These are phyloP conservation scores for Diarsia rubi DNA, from an alignment of 2,888 invertebrate genomes.

Conservation along the genomic window DNA sequence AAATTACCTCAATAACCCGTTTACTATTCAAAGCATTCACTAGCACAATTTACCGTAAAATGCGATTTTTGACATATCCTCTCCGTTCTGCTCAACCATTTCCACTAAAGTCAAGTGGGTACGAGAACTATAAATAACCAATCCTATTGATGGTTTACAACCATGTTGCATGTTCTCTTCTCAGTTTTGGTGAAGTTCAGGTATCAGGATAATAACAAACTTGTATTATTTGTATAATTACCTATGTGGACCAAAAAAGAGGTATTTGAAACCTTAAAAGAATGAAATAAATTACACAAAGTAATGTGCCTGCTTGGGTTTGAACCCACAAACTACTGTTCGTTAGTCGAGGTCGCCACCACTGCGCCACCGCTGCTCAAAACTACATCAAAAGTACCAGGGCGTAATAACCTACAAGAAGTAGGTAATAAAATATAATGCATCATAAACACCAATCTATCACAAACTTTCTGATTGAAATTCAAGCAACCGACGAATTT, in stretches of 20 bases:
- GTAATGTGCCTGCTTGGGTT: too few relatives aligned
- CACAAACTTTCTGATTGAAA: slow-evolving; percentile 58
- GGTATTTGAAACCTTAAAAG: neutral
- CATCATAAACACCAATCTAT: slow-evolving; percentile 31
- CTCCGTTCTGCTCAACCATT: neutral
- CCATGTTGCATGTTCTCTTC: too few relatives aligned
- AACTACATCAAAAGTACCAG: slow-evolving; percentile 1
- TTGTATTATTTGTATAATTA: neutral
- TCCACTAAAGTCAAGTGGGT: neutral
- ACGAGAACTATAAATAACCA: neutral
- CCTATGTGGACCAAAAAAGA: neutral
- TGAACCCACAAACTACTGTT: too few relatives aligned
- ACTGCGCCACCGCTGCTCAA: too few relatives aligned
- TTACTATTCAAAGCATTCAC: too few relatives aligned
- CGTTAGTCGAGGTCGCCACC: too few relatives aligned
- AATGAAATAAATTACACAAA: too few relatives aligned
- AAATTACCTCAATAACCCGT: too few relatives aligned
- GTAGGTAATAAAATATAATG: slow-evolving; percentile 1
- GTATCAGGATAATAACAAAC: neutral
- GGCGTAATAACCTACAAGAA: slow-evolving; percentile 9
- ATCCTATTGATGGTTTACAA: neutral
- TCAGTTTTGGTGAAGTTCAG: neutral
- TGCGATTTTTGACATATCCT: too few relatives aligned
- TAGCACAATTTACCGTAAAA: too few relatives aligned
- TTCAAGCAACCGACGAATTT: slow-evolving; percentile 33